Evolutionary conservation across 2,113 vertebrate species (phyloP), one percentile per base, ranked within the genome.

Genomic region (Baryphthengus martii): DNA sequence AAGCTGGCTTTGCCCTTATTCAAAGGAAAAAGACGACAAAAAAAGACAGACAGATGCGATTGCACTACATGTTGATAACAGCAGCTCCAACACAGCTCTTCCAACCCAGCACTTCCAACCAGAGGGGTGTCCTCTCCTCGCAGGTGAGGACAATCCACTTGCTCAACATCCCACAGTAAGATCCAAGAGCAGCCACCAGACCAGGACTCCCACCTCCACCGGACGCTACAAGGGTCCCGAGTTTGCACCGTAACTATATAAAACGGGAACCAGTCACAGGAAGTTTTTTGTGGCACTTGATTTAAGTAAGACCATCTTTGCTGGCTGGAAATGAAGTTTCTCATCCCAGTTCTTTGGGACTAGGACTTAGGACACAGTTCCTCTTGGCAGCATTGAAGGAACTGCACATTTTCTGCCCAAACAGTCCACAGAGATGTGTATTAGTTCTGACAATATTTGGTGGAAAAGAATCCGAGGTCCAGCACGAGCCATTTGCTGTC

Each of bases 401-500:
- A 91, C 88, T 91, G 2, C 7, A 26, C 20, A 7, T 67, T 85
- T 89, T 53, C 87, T 96, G 90, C 90, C 77, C 77, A 44, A 87
- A 29, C 4, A 74, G 45, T 29, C 73, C 73, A 9, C 6, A 3
- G 76, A 85, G 84, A 91, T 5, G 0, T 20, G 35, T 31, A 82
- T 92, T 82, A 44, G 80, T 85, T 82, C 62, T 10, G 66, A 78
- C 94, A 94, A 53, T 17, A 33, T 76, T 66, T 90, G 89, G 81
- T 94, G 84, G 94, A 93, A 97, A 90, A 76, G 93, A 93, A 88
- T 89, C 68, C 0, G 33, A 93, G 53, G 89, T 72, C 77, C 90
- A 77, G 78, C 3, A 0, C 13, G 50, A 95, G 77, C 91, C 85
- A 53, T 67, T 8, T 10, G 80, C 65, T 77, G 91, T 67, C 76